A percentile compares a stretch with the other conserved stretches of the same genome.
Evolutionary conservation across 1,140 invertebrate genomes (phyloP).

Genomic region (Venustaconcha ellipsiformis): DNA sequence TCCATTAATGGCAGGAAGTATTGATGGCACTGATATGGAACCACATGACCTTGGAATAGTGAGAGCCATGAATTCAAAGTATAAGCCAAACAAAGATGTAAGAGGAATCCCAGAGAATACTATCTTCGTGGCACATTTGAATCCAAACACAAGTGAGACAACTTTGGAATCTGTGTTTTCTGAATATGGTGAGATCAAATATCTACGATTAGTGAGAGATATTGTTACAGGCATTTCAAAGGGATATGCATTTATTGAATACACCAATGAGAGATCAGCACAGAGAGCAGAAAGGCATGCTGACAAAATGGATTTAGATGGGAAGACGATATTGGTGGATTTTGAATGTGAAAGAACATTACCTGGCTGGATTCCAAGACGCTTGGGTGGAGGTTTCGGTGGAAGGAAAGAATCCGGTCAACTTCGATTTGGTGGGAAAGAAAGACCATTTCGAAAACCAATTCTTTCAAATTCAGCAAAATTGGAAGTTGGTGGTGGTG

Average conservation of each 20-base stretch:
- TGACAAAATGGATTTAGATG: constrained; percentile 79
- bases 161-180: constrained; percentile 66
- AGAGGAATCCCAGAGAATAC: constrained; percentile 79
- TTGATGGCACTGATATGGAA: constrained; percentile 85
- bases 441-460: constrained; percentile 76
- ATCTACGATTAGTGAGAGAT: constrained; percentile 80
- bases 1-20: constrained; percentile 79
- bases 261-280: constrained; percentile 75
- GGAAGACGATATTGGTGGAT: constrained; percentile 72
- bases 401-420: constrained; percentile 91
- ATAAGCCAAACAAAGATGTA: constrained; percentile 73
- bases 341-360: constrained; percentile 73
- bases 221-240: constrained; percentile 86
- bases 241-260: constrained; percentile 90
- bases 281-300: constrained; percentile 75
- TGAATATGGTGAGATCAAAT: constrained; percentile 73
- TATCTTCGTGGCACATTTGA: constrained; percentile 84
- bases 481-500: constrained; percentile 13
- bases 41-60: constrained; percentile 85
- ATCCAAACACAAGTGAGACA: constrained; percentile 76
- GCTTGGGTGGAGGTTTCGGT: constrained; percentile 88
- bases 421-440: constrained; percentile 85
- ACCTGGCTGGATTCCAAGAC: constrained; percentile 85
- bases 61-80: constrained; percentile 79
- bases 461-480: constrained; percentile 26